These are phyloP conservation scores for Eupeodes luniger DNA, from an alignment of 2,888 invertebrate genomes.

Conservation along the genomic window DNA sequence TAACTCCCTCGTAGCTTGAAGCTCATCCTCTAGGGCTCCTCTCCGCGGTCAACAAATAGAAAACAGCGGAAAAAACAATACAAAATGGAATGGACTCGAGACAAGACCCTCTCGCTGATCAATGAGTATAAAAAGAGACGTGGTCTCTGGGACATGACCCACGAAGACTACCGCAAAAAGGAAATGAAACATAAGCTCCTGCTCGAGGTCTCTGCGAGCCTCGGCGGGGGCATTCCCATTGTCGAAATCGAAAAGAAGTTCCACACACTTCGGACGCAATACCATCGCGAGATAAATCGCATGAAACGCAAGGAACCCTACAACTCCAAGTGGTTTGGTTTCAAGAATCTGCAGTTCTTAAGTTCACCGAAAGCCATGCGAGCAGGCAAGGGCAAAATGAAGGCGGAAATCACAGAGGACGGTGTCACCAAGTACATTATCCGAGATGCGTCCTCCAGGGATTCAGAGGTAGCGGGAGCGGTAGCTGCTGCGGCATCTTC, in stretches of 20 bases:
- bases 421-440: slow-evolving; percentile 81
- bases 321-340: slow-evolving; percentile 86
- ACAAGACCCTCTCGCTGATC: slow-evolving; percentile 83
- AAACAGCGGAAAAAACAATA: not conserved
- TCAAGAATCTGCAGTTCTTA: slow-evolving; percentile 86
- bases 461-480: slow-evolving; percentile 76
- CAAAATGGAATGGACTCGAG: slow-evolving; percentile 84
- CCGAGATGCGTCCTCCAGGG: slow-evolving; percentile 78
- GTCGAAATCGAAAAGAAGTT: slow-evolving; percentile 87
- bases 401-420: slow-evolving; percentile 81
- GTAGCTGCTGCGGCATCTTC: slow-evolving; percentile 46
- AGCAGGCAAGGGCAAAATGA: slow-evolving; percentile 81
- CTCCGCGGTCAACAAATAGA: not conserved
- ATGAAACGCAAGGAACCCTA: slow-evolving; percentile 86
- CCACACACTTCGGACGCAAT: slow-evolving; percentile 87
- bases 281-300: slow-evolving; percentile 86
- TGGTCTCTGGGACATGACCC: slow-evolving; percentile 84
- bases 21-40: not conserved
- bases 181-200: slow-evolving; percentile 82
- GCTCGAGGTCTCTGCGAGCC: slow-evolving; percentile 80
- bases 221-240: slow-evolving; percentile 82
- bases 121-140: slow-evolving; percentile 83
- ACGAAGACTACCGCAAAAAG: slow-evolving; percentile 84
- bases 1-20: slow-evolving; percentile 4
- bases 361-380: slow-evolving; percentile 85